These are phyloP conservation scores for Papilio gigon DNA, from an alignment of 2,888 invertebrate species.

Conservation along the genomic window DNA sequence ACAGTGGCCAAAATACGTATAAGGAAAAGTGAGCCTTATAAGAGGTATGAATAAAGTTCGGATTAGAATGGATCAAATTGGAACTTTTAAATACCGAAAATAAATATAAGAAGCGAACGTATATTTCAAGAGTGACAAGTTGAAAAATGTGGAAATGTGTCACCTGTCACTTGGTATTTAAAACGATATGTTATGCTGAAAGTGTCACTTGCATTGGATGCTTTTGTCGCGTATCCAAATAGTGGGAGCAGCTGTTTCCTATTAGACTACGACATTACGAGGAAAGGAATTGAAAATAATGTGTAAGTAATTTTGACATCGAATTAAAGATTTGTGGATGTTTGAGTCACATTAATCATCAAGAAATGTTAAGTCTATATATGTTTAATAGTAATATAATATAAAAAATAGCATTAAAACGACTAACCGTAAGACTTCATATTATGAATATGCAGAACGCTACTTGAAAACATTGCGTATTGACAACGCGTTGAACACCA, in stretches of 20 bases:
- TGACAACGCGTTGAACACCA: too few species aligned
- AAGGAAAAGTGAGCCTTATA: conserved; percentile 18
- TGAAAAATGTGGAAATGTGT: conserved; percentile 82
- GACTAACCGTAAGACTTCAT: too few species aligned
- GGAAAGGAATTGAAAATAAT: conserved; percentile 16
- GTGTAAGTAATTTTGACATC: not conserved
- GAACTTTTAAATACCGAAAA: conserved; percentile 58
- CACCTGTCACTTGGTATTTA: conserved; percentile 82
- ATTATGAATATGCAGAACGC: too few species aligned
- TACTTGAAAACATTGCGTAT: too few species aligned
- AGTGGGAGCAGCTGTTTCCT: conserved; percentile 71
- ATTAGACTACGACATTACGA: conserved; percentile 28
- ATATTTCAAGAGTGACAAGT: conserved; percentile 81
- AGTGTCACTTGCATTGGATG: conserved; percentile 63
- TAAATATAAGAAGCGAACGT: conserved; percentile 66
- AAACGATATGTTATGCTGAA: conserved; percentile 80
- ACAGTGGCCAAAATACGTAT: conserved; percentile 25
- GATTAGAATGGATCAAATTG: conserved; percentile 51
- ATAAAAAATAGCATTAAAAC: too few species aligned
- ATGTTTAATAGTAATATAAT: too few species aligned
- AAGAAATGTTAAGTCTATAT: too few species aligned
- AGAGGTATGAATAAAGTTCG: conserved; percentile 51
- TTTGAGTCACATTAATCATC: too few species aligned
- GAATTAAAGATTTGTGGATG: not conserved
- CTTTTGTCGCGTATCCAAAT: conserved; percentile 72